A percentile compares a stretch with the other conserved stretches of the same genome.
phyloP scores from a whole-genome alignment of 2,113 vertebrate genomes.

The Corvus moneduloides region DNA sequence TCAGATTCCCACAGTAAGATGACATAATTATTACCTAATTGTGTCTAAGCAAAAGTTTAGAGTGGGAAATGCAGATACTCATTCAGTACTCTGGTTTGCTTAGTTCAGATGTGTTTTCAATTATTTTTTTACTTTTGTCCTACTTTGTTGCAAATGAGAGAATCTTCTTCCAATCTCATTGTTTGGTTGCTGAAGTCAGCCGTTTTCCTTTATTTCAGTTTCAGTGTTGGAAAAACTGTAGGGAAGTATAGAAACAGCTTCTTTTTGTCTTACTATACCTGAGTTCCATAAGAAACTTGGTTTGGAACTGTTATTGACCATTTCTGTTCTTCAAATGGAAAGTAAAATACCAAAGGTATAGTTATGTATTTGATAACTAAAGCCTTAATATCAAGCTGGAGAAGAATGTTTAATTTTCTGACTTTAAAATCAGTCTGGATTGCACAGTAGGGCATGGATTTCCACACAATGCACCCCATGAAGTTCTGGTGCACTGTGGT shows the following conservation, averaged over 20 bases:
- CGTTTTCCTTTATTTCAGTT: not conserved
- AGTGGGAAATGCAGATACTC: not conserved
- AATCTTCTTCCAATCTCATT: not conserved
- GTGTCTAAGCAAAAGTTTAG: not conserved
- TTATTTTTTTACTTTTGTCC: not conserved
- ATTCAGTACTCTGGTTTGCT: not conserved
- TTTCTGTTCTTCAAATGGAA: not conserved
- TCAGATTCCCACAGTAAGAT: not conserved
- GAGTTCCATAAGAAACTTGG: not conserved
- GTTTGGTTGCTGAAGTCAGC: not conserved
- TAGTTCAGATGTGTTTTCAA: not conserved
- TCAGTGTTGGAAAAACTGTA: not conserved
- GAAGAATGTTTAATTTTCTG: not conserved
- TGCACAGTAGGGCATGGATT: not conserved
- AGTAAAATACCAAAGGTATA: not conserved
- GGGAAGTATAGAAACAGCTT: not conserved
- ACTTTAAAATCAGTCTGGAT: not conserved
- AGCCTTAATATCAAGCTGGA: not conserved
- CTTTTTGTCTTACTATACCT: not conserved
- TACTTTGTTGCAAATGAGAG: not conserved
- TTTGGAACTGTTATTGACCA: not conserved
- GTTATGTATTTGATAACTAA: not conserved
- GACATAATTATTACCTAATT: not conserved
- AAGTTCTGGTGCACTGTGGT: not conserved
- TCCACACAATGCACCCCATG: accelerated